phyloP scores from a whole-genome alignment of 2,888 invertebrate species.

The Drosophila glabriapex region DNA sequence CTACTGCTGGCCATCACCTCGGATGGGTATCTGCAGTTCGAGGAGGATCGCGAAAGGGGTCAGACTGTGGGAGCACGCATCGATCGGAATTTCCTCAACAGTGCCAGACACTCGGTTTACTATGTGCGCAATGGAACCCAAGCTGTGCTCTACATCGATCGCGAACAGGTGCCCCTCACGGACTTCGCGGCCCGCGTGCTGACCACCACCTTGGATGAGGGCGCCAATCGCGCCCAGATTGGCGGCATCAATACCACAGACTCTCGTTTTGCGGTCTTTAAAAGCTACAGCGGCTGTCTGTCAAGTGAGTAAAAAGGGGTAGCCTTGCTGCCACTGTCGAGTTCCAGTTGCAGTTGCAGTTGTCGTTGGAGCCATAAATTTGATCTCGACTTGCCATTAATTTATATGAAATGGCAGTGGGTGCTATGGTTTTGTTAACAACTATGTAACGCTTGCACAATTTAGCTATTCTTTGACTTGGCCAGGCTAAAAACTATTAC shows the following conservation, averaged over 20 bases:
- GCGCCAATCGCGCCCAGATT: slow-evolving; percentile 93
- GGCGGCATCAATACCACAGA: slow-evolving; percentile 95
- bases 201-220: slow-evolving; percentile 88
- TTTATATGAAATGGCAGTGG: slow-evolving; percentile 11
- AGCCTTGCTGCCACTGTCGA: slow-evolving; percentile 8
- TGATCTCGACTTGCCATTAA: slow-evolving; percentile 55
- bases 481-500: neutral
- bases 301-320: slow-evolving; percentile 89
- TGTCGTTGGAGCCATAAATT: slow-evolving; percentile 59
- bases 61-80: slow-evolving; percentile 89
- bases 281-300: slow-evolving; percentile 95
- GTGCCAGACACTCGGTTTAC: slow-evolving; percentile 90
- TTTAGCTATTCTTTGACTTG: neutral
- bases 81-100: slow-evolving; percentile 93
- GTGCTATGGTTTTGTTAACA: too few species aligned
- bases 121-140: slow-evolving; percentile 90
- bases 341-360: neutral
- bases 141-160: slow-evolving; percentile 90
- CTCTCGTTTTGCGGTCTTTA: slow-evolving; percentile 92
- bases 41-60: slow-evolving; percentile 92
- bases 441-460: neutral
- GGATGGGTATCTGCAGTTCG: slow-evolving; percentile 93
- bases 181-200: slow-evolving; percentile 90
- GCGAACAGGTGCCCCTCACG: slow-evolving; percentile 90
- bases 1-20: slow-evolving; percentile 92